These are phyloP conservation scores for Ciconia stormi DNA, from an alignment of 2,113 vertebrate species.

Conservation along the genomic window DNA sequence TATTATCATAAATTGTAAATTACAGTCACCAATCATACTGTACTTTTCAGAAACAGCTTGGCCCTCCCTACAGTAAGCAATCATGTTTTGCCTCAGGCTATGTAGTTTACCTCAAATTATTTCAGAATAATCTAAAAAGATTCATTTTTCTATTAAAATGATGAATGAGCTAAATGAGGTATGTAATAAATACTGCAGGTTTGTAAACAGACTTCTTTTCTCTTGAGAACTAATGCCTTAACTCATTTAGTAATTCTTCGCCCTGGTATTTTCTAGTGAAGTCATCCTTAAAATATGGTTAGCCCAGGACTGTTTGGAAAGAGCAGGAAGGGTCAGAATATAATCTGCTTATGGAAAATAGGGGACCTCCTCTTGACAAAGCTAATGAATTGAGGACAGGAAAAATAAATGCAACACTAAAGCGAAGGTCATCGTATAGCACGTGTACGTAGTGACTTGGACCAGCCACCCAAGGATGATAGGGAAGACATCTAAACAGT, in stretches of 20 bases:
- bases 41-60: neutral
- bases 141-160: constrained; percentile 91
- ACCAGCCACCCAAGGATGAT: neutral
- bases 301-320: neutral
- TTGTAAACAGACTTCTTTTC: constrained; percentile 84
- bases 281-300: constrained; percentile 69
- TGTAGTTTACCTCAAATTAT: constrained; percentile 74
- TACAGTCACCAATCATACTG: constrained; percentile 24
- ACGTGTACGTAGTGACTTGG: rapidly evolving
- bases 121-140: constrained; percentile 83
- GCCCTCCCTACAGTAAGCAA: constrained; percentile 59
- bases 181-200: constrained; percentile 91
- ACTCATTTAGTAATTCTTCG: constrained; percentile 75
- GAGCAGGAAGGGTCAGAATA: constrained; percentile 39
- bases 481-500: neutral
- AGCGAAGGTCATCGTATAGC: neutral
- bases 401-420: neutral
- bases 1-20: constrained; percentile 35
- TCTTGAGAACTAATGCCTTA: constrained; percentile 78
- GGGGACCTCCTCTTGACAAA: neutral
- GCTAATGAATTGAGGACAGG: neutral
- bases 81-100: constrained; percentile 73
- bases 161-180: constrained; percentile 95
- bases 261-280: constrained; percentile 69
- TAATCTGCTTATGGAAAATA: constrained; percentile 30